These are phyloP conservation scores for Xiphophorus birchmanni DNA, from an alignment of 2,797 vertebrate genomes.

Conservation along the genomic window DNA sequence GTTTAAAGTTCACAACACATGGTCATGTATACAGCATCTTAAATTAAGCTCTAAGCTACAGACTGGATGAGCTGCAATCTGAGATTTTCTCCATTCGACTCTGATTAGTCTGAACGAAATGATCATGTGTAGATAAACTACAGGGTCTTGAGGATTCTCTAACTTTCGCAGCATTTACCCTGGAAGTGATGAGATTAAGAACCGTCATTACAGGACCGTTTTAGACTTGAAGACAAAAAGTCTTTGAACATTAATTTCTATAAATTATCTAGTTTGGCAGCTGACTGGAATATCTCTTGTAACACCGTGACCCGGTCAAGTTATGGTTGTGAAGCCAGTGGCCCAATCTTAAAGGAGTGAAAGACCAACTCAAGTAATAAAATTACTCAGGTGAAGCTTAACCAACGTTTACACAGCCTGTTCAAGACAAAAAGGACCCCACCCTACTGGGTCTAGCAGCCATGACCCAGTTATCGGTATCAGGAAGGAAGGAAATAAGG, in stretches of 20 bases:
- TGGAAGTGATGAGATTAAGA: neutral
- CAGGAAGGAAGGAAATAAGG: neutral
- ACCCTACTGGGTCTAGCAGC: neutral
- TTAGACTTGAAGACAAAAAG: no score
- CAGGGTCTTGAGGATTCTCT: neutral
- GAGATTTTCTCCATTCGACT: neutral
- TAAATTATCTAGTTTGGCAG: neutral
- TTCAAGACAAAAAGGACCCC: neutral
- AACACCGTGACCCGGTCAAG: neutral
- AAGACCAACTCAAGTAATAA: neutral
- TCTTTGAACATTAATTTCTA: neutral
- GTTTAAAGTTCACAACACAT: slow-evolving; percentile 16
- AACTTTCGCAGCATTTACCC: neutral
- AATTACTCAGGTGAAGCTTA: neutral
- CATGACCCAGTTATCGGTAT: neutral
- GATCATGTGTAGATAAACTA: neutral
- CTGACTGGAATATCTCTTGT: neutral
- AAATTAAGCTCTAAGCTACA: neutral
- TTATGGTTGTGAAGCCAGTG: neutral
- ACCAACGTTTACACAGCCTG: neutral
- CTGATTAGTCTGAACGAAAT: neutral
- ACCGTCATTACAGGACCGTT: neutral
- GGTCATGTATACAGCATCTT: slow-evolving; percentile 3
- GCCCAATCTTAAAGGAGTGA: neutral
- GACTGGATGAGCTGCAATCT: neutral